phyloP scores from a whole-genome alignment of 2,888 invertebrate species.

The Tetragonula carbonaria region DNA sequence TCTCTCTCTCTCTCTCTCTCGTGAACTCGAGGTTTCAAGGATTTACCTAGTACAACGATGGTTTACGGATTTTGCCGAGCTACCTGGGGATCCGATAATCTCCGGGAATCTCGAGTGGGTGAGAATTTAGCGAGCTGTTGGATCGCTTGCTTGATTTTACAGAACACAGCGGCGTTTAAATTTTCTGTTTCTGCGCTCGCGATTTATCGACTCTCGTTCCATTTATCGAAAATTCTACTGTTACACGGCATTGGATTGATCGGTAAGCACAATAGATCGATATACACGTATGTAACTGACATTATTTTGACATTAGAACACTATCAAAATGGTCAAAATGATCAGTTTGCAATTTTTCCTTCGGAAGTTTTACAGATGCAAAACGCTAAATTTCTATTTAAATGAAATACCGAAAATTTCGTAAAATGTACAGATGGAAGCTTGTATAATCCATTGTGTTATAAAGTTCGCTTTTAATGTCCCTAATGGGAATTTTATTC shows the following conservation, averaged over 20 bases:
- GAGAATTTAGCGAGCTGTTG: neutral
- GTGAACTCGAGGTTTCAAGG: neutral
- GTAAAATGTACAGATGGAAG: too few relatives aligned
- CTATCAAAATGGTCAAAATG: too few relatives aligned
- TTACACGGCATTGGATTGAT: neutral
- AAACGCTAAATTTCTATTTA: too few relatives aligned
- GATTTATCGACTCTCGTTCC: neutral
- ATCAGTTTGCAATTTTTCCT: too few relatives aligned
- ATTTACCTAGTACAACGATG: slow-evolving; percentile 12
- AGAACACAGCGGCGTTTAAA: neutral
- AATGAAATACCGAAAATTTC: too few relatives aligned
- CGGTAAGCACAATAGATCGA: too few relatives aligned
- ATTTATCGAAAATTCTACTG: neutral
- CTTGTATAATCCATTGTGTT: too few relatives aligned
- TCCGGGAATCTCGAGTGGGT: neutral
- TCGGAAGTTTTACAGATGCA: too few relatives aligned
- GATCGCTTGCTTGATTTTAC: neutral
- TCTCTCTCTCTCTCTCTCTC: neutral
- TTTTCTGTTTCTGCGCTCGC: neutral
- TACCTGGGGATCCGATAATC: slow-evolving; percentile 1
- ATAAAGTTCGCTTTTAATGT: too few relatives aligned
- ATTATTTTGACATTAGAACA: too few relatives aligned
- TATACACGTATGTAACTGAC: too few relatives aligned
- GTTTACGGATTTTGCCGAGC: slow-evolving; percentile 4
- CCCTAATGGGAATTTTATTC: too few relatives aligned